A percentile compares a stretch with the other conserved stretches of the same genome.
phyloP scores from a whole-genome alignment of 2,888 invertebrate genomes.

The Lasius platythorax region DNA sequence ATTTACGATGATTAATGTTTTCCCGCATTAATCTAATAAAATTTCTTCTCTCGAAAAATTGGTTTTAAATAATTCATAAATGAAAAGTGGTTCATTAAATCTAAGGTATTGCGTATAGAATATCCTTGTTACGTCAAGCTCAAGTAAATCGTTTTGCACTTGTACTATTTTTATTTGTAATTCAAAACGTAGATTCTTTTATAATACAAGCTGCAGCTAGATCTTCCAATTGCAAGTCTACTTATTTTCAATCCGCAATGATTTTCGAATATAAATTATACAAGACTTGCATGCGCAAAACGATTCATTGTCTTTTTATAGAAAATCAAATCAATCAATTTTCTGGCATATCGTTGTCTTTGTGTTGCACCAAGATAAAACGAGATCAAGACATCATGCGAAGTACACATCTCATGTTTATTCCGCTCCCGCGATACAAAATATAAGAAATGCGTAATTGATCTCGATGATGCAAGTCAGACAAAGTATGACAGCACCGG shows the following conservation, averaged over 20 bases:
- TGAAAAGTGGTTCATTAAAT: neutral
- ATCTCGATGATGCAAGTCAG: slow-evolving; percentile 39
- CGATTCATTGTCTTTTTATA: slow-evolving; percentile 18
- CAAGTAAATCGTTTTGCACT: slow-evolving; percentile 5
- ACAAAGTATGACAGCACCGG: slow-evolving; percentile 37
- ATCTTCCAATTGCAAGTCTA: neutral
- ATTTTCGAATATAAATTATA: neutral
- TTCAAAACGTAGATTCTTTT: neutral
- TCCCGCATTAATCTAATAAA: neutral
- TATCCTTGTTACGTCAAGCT: neutral
- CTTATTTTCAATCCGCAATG: slow-evolving; percentile 6
- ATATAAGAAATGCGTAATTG: slow-evolving; percentile 37
- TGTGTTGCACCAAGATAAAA: slow-evolving; percentile 57
- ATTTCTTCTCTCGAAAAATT: neutral
- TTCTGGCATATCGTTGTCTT: slow-evolving; percentile 5
- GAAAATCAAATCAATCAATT: neutral
- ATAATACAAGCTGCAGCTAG: neutral
- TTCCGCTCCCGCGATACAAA: slow-evolving; percentile 32
- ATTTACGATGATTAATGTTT: neutral
- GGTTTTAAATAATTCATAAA: neutral
- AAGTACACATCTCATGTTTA: slow-evolving; percentile 57
- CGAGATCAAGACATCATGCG: slow-evolving; percentile 59
- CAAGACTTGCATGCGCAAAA: neutral
- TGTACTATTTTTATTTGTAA: slow-evolving; percentile 14
- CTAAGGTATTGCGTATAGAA: neutral